Evolutionary conservation across 1,140 invertebrate species (phyloP).

Genomic region (Orius insidiosus): DNA sequence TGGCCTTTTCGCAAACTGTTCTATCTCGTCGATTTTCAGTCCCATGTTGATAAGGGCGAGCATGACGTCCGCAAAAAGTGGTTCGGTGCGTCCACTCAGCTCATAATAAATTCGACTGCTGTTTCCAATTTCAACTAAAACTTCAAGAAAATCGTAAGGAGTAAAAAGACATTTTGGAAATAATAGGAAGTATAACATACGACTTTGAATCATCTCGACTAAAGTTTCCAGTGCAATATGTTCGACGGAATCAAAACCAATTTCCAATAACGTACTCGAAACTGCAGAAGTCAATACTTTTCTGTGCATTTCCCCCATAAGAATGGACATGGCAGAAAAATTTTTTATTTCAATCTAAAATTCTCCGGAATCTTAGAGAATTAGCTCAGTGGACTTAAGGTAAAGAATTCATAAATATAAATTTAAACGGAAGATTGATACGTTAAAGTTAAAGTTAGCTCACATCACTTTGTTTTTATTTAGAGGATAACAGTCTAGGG

Average conservation of each 20-base stretch:
- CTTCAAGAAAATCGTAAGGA: slow-evolving; percentile 33
- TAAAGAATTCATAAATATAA: too few species aligned
- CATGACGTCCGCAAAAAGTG: slow-evolving; percentile 70
- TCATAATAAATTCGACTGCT: slow-evolving; percentile 68
- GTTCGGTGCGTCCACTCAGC: slow-evolving; percentile 70
- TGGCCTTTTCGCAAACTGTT: slow-evolving; percentile 43
- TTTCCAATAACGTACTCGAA: slow-evolving; percentile 55
- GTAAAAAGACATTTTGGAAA: slow-evolving; percentile 1
- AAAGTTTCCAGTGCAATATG: slow-evolving; percentile 68
- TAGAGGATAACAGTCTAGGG: too few species aligned
- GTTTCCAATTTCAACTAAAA: slow-evolving; percentile 61
- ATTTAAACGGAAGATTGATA: too few species aligned
- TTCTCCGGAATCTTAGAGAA: too few species aligned
- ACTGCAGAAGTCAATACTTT: slow-evolving; percentile 50
- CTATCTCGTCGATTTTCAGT: slow-evolving; percentile 44
- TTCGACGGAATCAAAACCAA: slow-evolving; percentile 59
- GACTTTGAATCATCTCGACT: slow-evolving; percentile 76
- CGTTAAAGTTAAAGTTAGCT: too few species aligned
- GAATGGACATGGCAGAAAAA: too few species aligned
- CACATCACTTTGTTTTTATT: too few species aligned
- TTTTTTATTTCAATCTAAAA: too few species aligned
- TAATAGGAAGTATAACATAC: slow-evolving; percentile 37
- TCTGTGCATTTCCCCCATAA: slow-evolving; percentile 29
- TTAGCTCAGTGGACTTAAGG: too few species aligned
- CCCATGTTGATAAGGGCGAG: slow-evolving; percentile 76